phyloP scores from a whole-genome alignment of 2,113 vertebrate genomes.

The Cardinalis cardinalis region DNA sequence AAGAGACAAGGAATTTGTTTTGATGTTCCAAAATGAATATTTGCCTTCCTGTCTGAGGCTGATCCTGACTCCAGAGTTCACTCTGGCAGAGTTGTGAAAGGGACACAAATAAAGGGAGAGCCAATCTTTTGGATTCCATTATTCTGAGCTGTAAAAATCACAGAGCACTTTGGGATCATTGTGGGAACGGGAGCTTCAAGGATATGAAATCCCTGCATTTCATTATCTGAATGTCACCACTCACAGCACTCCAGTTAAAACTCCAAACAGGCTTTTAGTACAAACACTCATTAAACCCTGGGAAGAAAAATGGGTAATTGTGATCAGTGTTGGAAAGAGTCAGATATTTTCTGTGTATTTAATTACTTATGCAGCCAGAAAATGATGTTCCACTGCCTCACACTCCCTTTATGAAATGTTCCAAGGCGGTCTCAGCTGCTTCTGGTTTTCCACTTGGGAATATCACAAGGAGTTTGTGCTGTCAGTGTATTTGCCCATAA shows the following conservation, averaged over 20 bases:
- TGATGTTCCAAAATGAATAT: neutral
- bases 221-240: slow-evolving; percentile 12
- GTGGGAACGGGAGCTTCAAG: neutral
- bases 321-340: neutral
- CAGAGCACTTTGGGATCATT: neutral
- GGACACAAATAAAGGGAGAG: neutral
- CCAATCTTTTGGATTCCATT: neutral
- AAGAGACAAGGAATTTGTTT: neutral
- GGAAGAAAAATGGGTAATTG: slow-evolving; percentile 21
- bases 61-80: neutral
- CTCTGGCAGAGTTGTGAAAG: neutral
- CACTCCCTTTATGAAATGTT: neutral
- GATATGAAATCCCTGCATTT: neutral
- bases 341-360: neutral
- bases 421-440: neutral
- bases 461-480: neutral
- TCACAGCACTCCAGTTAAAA: slow-evolving; percentile 10
- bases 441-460: neutral
- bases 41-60: neutral
- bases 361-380: slow-evolving; percentile 15
- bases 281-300: slow-evolving; percentile 1
- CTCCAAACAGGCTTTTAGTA: slow-evolving; percentile 5
- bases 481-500: neutral
- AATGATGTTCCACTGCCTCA: neutral
- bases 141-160: neutral